These are phyloP conservation scores for Tychaedon coryphoeus DNA, from an alignment of 2,113 vertebrate genomes.

Conservation along the genomic window DNA sequence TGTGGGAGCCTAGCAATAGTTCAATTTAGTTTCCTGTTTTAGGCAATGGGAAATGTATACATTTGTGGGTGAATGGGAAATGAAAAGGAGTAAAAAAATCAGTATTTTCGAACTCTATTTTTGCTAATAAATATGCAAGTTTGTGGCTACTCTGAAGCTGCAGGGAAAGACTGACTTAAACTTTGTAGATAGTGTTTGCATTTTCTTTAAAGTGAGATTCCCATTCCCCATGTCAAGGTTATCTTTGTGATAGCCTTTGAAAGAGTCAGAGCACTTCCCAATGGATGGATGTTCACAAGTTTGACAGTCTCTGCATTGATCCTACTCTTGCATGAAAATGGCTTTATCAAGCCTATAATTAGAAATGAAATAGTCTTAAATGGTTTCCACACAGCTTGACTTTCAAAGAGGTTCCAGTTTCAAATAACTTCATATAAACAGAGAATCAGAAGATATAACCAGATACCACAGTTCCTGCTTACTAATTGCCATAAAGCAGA, in stretches of 20 bases:
- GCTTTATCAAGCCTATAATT: conserved; percentile 73
- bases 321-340: conserved; percentile 64
- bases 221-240: conserved; percentile 46
- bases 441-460: conserved; percentile 72
- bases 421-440: conserved; percentile 71
- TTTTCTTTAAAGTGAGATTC: conserved; percentile 38
- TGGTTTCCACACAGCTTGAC: conserved; percentile 63
- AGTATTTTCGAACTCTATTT: neutral
- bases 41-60: neutral
- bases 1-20: neutral
- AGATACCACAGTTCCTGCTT: conserved; percentile 72
- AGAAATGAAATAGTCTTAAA: conserved; percentile 76
- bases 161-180: neutral
- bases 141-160: neutral
- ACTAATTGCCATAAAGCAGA: conserved; percentile 73
- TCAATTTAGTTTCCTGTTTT: neutral
- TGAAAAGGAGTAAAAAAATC: neutral
- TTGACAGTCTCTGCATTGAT: conserved; percentile 57
- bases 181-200: neutral
- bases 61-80: neutral
- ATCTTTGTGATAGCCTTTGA: conserved; percentile 64
- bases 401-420: conserved; percentile 77
- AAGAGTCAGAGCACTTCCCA: conserved; percentile 42
- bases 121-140: neutral
- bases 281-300: conserved; percentile 26